phyloP scores from a whole-genome alignment of 2,888 invertebrate genomes.

The Dasypogon diadema region DNA sequence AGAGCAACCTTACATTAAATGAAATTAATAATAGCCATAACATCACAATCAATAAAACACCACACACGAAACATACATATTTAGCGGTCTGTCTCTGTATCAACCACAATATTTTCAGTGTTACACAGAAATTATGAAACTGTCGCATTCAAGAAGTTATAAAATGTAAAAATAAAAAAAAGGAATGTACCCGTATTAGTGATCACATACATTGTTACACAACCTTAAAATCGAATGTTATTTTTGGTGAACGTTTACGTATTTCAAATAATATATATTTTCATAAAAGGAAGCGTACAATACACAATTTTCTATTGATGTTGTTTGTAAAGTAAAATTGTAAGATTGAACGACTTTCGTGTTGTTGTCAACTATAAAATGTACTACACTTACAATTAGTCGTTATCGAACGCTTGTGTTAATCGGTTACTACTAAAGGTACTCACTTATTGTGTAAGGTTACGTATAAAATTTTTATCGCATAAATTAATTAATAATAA shows the following conservation, averaged over 20 bases:
- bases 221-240: slow-evolving; percentile 27
- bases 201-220: slow-evolving; percentile 16
- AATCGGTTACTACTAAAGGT: not conserved
- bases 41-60: not conserved
- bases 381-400: no score
- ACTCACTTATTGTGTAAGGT: not conserved
- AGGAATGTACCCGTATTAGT: slow-evolving; percentile 6
- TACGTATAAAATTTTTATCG: not conserved
- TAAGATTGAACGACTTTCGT: not conserved
- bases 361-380: not conserved
- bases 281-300: slow-evolving; percentile 32
- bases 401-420: not conserved
- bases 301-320: slow-evolving; percentile 46
- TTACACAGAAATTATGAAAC: slow-evolving; percentile 12
- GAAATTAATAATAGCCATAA: not conserved
- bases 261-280: slow-evolving; percentile 40
- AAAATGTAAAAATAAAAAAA: slow-evolving; percentile 5
- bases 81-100: not conserved
- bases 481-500: not conserved
- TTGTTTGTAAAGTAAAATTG: slow-evolving; percentile 41
- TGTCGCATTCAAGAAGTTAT: not conserved
- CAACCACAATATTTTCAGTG: slow-evolving; percentile 8
- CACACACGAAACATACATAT: not conserved
- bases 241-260: slow-evolving; percentile 38
- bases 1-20: not conserved